These are phyloP conservation scores for Liposcelis brunnea DNA, from an alignment of 2,888 invertebrate species.

Conservation along the genomic window DNA sequence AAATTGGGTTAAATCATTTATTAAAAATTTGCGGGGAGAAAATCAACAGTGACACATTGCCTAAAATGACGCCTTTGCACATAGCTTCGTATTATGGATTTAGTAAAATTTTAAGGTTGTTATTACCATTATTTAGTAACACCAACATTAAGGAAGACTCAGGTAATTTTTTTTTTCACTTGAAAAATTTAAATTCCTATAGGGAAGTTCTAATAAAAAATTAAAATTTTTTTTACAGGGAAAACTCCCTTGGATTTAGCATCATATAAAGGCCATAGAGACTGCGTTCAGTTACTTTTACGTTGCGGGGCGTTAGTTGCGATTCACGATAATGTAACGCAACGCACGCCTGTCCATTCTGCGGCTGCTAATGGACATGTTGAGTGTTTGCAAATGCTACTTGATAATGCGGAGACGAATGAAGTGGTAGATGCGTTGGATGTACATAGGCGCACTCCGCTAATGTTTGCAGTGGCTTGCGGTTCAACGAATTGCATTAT, in stretches of 20 bases:
- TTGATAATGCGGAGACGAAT: conserved; percentile 31
- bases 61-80: conserved; percentile 35
- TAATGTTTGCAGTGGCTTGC: conserved; percentile 38
- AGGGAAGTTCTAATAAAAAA: too few species aligned
- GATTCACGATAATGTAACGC: conserved; percentile 27
- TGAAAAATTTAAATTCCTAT: too few species aligned
- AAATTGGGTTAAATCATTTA: conserved; percentile 31
- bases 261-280: conserved; percentile 34
- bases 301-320: conserved; percentile 36
- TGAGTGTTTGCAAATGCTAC: conserved; percentile 32
- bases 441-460: conserved; percentile 22
- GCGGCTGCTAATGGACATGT: conserved; percentile 36
- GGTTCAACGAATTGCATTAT: conserved; percentile 36
- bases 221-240: conserved; percentile 25
- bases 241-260: conserved; percentile 41
- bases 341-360: conserved; percentile 32
- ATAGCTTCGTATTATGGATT: conserved; percentile 41
- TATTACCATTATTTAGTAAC: conserved; percentile 35
- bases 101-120: conserved; percentile 32
- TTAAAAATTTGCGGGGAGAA: conserved; percentile 20
- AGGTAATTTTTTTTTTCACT: conserved; percentile 7
- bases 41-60: conserved; percentile 16
- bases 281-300: conserved; percentile 37
- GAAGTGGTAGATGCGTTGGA: conserved; percentile 29
- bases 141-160: conserved; percentile 34